Percentiles rank a stretch among this genome's conserved stretches.
These are phyloP conservation scores for Calameuta filiformis DNA, from an alignment of 2,888 invertebrate species.

Conservation along the genomic window DNA sequence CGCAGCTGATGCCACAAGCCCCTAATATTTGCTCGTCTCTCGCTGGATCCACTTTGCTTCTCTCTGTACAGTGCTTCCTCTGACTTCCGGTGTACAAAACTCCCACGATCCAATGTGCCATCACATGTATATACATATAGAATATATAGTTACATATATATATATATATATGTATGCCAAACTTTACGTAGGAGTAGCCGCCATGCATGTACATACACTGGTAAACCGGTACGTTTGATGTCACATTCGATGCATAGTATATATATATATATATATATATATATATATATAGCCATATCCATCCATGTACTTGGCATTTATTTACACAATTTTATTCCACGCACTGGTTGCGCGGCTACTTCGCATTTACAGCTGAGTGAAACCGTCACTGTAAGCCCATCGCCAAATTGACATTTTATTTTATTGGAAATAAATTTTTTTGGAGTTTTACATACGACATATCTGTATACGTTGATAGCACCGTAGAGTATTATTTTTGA, in stretches of 20 bases:
- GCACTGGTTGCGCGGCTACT: slow-evolving; percentile 5
- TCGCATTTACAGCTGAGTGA: slow-evolving; percentile 7
- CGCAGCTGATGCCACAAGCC: slow-evolving; percentile 32
- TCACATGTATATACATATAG: neutral
- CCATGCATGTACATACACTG: neutral
- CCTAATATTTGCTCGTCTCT: slow-evolving; percentile 43
- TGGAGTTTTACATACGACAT: neutral
- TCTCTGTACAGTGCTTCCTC: neutral
- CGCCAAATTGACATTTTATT: neutral
- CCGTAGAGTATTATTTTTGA: neutral
- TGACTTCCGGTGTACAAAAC: slow-evolving; percentile 26
- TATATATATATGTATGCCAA: slow-evolving; percentile 13
- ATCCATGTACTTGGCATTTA: neutral
- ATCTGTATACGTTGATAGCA: neutral
- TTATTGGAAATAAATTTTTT: neutral
- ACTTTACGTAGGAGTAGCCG: neutral
- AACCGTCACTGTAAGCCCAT: neutral
- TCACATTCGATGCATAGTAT: neutral
- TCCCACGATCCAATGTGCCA: slow-evolving; percentile 22
- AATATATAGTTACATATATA: neutral
- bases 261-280: neutral
- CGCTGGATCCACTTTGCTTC: slow-evolving; percentile 32
- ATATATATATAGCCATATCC: neutral
- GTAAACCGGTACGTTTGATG: neutral
- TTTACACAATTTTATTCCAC: neutral